Evolutionary conservation across 1,140 invertebrate species (phyloP).

Genomic region (Brachionus asplanchnoidis): DNA sequence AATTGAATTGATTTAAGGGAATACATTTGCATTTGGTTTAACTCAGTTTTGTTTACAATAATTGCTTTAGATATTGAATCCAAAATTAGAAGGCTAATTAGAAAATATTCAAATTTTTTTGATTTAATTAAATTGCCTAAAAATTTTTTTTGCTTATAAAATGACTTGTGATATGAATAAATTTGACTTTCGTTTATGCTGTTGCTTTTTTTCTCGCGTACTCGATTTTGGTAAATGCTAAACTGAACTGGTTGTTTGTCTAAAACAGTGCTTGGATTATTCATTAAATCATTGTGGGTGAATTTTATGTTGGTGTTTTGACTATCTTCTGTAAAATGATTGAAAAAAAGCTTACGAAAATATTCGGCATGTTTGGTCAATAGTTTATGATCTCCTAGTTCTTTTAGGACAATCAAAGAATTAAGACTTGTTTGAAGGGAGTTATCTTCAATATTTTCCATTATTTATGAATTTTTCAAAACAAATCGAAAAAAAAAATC

Average conservation of each 20-base stretch:
- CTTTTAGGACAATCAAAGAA: not conserved
- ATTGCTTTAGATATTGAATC: constrained; percentile 5
- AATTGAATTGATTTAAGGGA: not conserved
- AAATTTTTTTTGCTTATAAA: not conserved
- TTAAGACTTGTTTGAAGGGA: not conserved
- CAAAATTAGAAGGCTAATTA: not conserved
- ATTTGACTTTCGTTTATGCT: not conserved
- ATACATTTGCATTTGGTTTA: not conserved
- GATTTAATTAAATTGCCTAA: not conserved
- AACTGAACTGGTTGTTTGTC: not conserved
- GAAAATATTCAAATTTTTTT: constrained; percentile 12
- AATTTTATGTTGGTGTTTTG: not conserved
- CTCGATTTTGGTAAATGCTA: constrained; percentile 1
- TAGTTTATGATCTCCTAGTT: not conserved
- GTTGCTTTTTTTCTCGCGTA: not conserved
- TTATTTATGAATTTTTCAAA: not conserved
- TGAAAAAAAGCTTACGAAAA: not conserved
- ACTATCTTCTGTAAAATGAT: not conserved
- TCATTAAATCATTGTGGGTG: not conserved
- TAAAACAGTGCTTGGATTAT: not conserved
- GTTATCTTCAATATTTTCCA: not conserved
- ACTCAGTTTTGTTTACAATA: not conserved
- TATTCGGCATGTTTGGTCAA: not conserved
- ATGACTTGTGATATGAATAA: not conserved
- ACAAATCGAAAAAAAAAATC: not conserved